These are phyloP conservation scores for Parochlus steinenii DNA, from an alignment of 2,888 invertebrate genomes.

Conservation along the genomic window DNA sequence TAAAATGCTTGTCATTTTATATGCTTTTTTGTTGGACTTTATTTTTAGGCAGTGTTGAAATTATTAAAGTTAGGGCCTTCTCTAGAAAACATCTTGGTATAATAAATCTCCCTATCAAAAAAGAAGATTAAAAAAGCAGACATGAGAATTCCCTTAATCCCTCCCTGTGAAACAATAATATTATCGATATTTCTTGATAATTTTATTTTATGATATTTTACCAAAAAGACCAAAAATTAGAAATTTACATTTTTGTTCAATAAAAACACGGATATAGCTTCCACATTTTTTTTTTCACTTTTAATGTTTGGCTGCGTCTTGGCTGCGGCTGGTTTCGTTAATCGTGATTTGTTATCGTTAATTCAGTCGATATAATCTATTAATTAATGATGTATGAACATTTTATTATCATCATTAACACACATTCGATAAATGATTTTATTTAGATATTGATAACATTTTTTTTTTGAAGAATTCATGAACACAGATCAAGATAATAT, in stretches of 20 bases:
- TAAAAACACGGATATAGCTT: slow-evolving; percentile 2
- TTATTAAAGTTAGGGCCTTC: not conserved
- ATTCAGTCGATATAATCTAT: no score
- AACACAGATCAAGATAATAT: no score
- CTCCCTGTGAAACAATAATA: not conserved
- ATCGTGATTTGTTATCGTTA: no score
- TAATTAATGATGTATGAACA: no score
- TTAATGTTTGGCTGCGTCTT: not conserved
- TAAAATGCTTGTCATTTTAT: slow-evolving; percentile 8
- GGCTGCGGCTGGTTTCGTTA: not conserved
- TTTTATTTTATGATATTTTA: no score
- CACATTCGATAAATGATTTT: no score
- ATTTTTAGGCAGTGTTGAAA: not conserved
- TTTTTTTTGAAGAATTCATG: no score
- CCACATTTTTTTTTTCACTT: not conserved
- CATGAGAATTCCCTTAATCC: not conserved
- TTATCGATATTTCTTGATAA: no score
- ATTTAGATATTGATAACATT: no score
- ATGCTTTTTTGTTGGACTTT: not conserved
- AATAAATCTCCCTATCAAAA: not conserved
- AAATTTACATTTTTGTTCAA: slow-evolving; percentile 3
- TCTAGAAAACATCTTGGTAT: not conserved
- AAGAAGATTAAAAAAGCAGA: not conserved
- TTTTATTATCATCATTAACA: no score
- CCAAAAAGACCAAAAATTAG: slow-evolving; percentile 5